Conservation (phyloP, 2,888 invertebrate species). For the Hanleya hanleyi region DNA sequence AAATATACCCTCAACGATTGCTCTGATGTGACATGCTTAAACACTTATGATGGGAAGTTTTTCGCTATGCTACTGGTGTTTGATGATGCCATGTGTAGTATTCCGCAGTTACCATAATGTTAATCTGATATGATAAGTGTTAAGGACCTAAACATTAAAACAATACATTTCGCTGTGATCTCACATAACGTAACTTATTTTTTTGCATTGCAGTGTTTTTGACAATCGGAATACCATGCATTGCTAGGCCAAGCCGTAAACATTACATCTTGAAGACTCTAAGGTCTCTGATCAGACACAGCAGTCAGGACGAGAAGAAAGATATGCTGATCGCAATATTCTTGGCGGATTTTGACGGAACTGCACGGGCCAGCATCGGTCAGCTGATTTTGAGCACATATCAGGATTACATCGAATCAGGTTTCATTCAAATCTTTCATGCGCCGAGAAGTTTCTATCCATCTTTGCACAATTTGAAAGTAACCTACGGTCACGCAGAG, state of each 20-base stretch:
- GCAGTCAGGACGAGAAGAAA: conserved; percentile 54
- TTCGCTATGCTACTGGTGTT: too few species aligned
- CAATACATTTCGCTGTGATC: too few species aligned
- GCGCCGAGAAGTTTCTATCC: conserved; percentile 56
- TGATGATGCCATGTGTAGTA: too few species aligned
- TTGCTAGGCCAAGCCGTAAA: conserved; percentile 62
- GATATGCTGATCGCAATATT: conserved; percentile 69
- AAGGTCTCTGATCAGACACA: conserved; percentile 66
- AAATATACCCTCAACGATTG: too few species aligned
- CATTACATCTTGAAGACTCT: conserved; percentile 71
- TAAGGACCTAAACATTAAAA: too few species aligned
- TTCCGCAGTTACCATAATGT: too few species aligned
- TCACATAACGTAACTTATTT: too few species aligned
- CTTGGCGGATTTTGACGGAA: conserved; percentile 68
- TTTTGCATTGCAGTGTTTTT: conserved; percentile 68
- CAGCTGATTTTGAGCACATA: conserved; percentile 36
- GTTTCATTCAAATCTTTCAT: conserved; percentile 70
- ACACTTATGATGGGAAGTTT: too few species aligned
- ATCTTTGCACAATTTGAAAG: conserved; percentile 45
- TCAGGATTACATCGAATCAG: conserved; percentile 56
- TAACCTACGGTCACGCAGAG: conserved; percentile 65
- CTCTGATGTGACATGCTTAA: too few species aligned
- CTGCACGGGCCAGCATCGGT: conserved; percentile 44
- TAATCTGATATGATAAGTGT: too few species aligned
- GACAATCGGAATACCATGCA: conserved; percentile 73